Evolutionary conservation across 2,113 vertebrate species (phyloP), one percentile per base, ranked within the genome.

Genomic region (Notarius quadriscutis): DNA sequence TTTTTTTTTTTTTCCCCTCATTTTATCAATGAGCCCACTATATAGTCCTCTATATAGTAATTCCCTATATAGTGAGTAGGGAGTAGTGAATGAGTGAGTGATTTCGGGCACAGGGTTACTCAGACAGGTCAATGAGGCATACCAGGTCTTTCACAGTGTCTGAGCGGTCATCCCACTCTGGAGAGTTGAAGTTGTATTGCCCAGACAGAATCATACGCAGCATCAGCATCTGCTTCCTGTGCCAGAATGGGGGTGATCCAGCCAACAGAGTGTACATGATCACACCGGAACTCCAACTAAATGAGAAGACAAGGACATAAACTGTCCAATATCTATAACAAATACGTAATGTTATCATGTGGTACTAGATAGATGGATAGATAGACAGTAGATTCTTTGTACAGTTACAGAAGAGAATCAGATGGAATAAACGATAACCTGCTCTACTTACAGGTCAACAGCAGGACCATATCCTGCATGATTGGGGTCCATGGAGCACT

Each of bases 221-320:
- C 98, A 99, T 99, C 93, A 99, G 92, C 96, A 97, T 98, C 95
- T 99, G 98, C 89, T 99, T 99, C 87, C 98, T 95, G 95, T 99
- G 98, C 97, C 98, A 99, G 95, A 99, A 99, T 1, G 98, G 98
- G 0, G 98, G 98, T 0, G 98, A 99, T 74, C 98, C 98, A 0
- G 98, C 98, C 80, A 99, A 95, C 86, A 99, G 92, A 0, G 98
- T 99, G 94, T 98, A 99, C 98, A 99, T 97, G 94, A 99, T 98
- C 82, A 99, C 98, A 0, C 98, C 97, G 0, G 96, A 95, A 90
- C 97, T 99, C 98, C 98, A 99, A 94, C 98, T 99, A 20, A 48
- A 72, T 48, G 71, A 72, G 67, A 74, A 74, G 18, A 74, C 7
- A 11, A 14, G 71, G 11, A 10, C 48, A 53, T 25, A 25, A 5